A percentile compares a stretch with the other conserved stretches of the same genome.
These are phyloP conservation scores for Mastacembelus armatus DNA, from an alignment of 2,797 vertebrate genomes.

Conservation along the genomic window DNA sequence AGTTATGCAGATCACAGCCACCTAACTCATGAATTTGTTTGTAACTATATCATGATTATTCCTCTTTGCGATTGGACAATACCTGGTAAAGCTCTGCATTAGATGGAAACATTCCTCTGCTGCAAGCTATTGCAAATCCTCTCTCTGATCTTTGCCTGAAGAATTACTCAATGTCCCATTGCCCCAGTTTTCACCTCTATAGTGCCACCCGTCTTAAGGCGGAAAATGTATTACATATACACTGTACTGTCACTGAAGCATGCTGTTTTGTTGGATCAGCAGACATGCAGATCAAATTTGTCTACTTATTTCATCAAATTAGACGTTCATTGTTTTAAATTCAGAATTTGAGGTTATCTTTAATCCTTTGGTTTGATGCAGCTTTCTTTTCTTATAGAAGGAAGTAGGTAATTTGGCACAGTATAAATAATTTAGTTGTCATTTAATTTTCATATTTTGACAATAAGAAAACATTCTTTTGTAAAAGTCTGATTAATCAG, in stretches of 20 bases:
- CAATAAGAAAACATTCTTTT: too few relatives aligned
- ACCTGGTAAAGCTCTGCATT: background rate
- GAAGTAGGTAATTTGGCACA: slow-evolving; percentile 24
- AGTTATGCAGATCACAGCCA: background rate
- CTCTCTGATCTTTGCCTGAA: background rate
- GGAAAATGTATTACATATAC: slow-evolving; percentile 69
- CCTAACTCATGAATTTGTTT: too few relatives aligned
- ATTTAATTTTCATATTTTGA: too few relatives aligned
- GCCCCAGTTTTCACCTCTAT: slow-evolving; percentile 7
- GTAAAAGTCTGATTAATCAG: too few relatives aligned
- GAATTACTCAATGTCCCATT: slow-evolving; percentile 4
- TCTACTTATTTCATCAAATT: slow-evolving; percentile 16
- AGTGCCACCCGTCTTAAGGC: slow-evolving; percentile 22
- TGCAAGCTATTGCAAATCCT: background rate
- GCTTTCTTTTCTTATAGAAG: slow-evolving; percentile 39
- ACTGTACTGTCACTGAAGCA: slow-evolving; percentile 36
- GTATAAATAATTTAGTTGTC: slow-evolving; percentile 10
- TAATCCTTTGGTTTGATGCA: slow-evolving; percentile 63
- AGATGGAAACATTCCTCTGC: background rate
- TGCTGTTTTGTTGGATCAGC: slow-evolving; percentile 50
- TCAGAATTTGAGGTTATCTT: slow-evolving; percentile 38
- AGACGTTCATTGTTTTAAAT: slow-evolving; percentile 34
- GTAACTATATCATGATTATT: background rate
- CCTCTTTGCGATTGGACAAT: background rate
- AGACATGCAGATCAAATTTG: slow-evolving; percentile 56